phyloP scores from a whole-genome alignment of 2,113 vertebrate genomes.

The Mirza zaza region DNA sequence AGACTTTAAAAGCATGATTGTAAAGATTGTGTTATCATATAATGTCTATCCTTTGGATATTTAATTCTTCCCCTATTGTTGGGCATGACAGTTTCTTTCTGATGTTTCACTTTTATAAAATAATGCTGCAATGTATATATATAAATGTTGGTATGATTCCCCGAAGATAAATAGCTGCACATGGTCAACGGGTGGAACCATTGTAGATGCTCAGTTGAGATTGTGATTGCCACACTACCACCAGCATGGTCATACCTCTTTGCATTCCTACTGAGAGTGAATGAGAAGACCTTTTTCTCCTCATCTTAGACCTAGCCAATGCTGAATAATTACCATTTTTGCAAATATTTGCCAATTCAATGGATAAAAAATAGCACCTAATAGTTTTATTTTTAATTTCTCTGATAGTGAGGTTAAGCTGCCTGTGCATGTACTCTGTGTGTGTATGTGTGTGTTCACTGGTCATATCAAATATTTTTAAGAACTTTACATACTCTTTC shows the following conservation, averaged over 20 bases:
- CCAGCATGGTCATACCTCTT: neutral
- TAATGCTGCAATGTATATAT: neutral
- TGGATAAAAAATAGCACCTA: neutral
- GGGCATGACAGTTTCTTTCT: neutral
- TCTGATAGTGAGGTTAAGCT: neutral
- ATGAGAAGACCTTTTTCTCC: neutral
- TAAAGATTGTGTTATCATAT: neutral
- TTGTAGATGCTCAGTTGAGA: neutral
- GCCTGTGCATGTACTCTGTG: too few relatives aligned
- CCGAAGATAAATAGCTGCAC: neutral
- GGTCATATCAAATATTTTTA: neutral
- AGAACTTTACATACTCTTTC: neutral
- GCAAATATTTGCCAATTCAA: neutral
- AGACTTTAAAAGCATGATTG: conserved; percentile 12
- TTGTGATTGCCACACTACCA: neutral
- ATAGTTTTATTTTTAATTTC: conserved; percentile 5
- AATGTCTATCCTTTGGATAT: neutral
- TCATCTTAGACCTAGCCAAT: neutral
- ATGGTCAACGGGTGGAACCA: neutral
- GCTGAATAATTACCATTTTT: neutral
- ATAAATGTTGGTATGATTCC: neutral
- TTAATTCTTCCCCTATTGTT: neutral
- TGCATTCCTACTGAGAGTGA: neutral
- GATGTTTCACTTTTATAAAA: conserved; percentile 30
- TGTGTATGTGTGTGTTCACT: neutral